Conservation (phyloP, 2,113 vertebrate genomes). For the Malurus cyaneus region DNA sequence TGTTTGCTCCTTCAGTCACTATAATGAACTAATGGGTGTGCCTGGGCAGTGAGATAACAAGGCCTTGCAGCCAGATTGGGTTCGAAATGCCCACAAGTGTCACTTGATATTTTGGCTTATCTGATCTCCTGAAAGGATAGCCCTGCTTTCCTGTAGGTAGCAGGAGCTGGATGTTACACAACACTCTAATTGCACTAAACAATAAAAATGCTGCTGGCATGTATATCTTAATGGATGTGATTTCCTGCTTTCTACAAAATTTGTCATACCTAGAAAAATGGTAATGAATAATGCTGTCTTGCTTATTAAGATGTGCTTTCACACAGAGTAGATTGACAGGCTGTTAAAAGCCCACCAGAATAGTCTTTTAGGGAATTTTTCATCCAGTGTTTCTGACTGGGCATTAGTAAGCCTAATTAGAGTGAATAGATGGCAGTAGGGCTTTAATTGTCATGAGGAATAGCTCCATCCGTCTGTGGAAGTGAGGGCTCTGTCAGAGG, state of each 20-base stretch:
- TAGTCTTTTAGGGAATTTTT: neutral
- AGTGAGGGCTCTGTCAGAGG: neutral
- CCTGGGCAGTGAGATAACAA: neutral
- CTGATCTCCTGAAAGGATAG: neutral
- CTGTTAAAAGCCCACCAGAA: neutral
- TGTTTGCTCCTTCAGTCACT: neutral
- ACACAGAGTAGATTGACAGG: neutral
- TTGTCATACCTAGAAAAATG: neutral
- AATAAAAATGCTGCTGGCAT: neutral
- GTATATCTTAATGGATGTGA: neutral
- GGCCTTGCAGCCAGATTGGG: neutral
- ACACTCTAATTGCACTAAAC: neutral
- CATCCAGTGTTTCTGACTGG: neutral
- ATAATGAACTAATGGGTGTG: neutral
- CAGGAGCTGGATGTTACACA: neutral
- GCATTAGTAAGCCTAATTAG: neutral
- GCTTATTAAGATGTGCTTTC: neutral
- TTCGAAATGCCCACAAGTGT: neutral
- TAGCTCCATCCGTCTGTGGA: neutral
- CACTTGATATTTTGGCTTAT: neutral
- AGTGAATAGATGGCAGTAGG: neutral
- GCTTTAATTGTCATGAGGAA: neutral
- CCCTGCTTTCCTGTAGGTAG: neutral
- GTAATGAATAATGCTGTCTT: neutral
- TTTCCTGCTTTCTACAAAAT: neutral